Conservation (phyloP, 2,113 vertebrate genomes). For the Nerophis lumbriciformis region DNA sequence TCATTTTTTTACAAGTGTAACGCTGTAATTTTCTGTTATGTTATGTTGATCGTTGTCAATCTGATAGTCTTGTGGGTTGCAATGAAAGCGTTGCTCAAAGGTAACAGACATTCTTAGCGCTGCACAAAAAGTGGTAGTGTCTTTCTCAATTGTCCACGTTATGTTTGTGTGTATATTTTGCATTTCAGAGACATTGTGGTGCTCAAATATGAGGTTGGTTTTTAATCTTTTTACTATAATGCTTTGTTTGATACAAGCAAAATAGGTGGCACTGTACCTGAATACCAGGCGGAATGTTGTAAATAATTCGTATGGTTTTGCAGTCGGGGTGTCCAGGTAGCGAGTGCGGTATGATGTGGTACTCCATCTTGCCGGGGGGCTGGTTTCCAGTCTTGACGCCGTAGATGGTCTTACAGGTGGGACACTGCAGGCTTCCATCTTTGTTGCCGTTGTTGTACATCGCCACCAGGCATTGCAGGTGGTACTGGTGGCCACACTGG, state of each 20-base stretch:
- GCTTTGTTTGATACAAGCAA: background rate
- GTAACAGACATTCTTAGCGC: too few relatives aligned
- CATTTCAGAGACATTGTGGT: too few relatives aligned
- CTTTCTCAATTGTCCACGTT: too few relatives aligned
- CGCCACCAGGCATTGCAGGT: slow-evolving; percentile 90
- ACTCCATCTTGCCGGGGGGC: slow-evolving; percentile 97
- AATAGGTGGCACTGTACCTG: slow-evolving; percentile 71
- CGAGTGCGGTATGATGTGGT: slow-evolving; percentile 91
- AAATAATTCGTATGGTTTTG: slow-evolving; percentile 95
- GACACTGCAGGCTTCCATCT: slow-evolving; percentile 93
- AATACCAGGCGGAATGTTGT: slow-evolving; percentile 92
- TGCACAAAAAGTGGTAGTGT: too few relatives aligned
- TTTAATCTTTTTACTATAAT: background rate
- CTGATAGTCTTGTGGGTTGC: too few relatives aligned
- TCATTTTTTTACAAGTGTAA: too few relatives aligned
- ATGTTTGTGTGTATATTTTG: too few relatives aligned
- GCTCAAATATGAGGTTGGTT: too few relatives aligned
- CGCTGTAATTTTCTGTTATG: too few relatives aligned
- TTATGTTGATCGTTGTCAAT: too few relatives aligned
- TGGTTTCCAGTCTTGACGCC: slow-evolving; percentile 96
- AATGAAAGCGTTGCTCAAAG: too few relatives aligned
- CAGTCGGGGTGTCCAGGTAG: slow-evolving; percentile 91
- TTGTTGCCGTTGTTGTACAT: slow-evolving; percentile 98
- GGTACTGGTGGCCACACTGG: slow-evolving; percentile 86
- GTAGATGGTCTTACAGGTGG: slow-evolving; percentile 95